These are phyloP conservation scores for Atopsyche davidsoni DNA, from an alignment of 1,140 invertebrate species.

Conservation along the genomic window DNA sequence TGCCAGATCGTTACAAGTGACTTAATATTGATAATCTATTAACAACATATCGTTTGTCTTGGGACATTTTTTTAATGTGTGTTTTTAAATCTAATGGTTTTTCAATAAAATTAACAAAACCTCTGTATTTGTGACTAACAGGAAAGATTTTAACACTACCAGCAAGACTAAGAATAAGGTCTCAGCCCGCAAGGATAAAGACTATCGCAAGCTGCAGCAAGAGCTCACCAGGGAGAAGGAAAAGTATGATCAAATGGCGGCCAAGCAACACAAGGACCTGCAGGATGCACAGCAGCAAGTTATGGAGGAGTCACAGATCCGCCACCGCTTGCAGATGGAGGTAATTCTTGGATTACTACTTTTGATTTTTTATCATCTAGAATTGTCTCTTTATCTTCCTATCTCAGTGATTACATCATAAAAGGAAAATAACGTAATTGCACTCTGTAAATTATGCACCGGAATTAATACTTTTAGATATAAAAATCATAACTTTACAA, in stretches of 20 bases:
- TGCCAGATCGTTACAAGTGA: too few species aligned
- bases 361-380: too few species aligned
- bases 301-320: slow-evolving; percentile 61
- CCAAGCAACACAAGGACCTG: slow-evolving; percentile 78
- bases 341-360: slow-evolving; percentile 36
- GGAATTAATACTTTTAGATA: too few species aligned
- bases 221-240: slow-evolving; percentile 92
- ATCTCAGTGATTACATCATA: too few species aligned
- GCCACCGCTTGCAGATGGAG: slow-evolving; percentile 86
- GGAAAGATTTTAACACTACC: slow-evolving; percentile 67
- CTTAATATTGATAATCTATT: too few species aligned
- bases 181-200: slow-evolving; percentile 88
- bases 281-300: slow-evolving; percentile 75
- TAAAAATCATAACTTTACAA: too few species aligned
- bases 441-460: too few species aligned
- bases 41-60: neutral
- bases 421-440: too few species aligned
- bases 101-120: too few species aligned
- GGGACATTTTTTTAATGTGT: neutral
- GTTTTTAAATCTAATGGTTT: slow-evolving; percentile 2
- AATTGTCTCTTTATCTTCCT: too few species aligned
- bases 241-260: slow-evolving; percentile 82
- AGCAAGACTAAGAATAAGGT: slow-evolving; percentile 67
- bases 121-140: slow-evolving; percentile 33
- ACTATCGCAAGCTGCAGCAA: slow-evolving; percentile 90